Conservation (phyloP, 2,797 vertebrate genomes). For the Phyllotis vaccarum region DNA sequence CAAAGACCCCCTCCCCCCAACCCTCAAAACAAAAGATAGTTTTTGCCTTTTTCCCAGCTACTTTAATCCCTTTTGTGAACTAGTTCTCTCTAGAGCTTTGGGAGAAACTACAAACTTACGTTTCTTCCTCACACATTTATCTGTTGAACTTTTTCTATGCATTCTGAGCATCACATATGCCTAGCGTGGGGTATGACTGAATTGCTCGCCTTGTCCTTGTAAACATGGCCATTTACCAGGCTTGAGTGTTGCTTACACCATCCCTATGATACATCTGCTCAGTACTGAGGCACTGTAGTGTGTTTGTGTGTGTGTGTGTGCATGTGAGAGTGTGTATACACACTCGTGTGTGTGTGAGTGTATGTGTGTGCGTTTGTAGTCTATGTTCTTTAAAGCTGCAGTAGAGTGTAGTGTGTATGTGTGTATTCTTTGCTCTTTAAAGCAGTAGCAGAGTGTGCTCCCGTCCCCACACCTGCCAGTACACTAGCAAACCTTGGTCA, state of each 20-base stretch:
- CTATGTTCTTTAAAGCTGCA: too few species aligned
- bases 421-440: background rate
- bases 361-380: background rate
- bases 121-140: background rate
- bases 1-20: too few species aligned
- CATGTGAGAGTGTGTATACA: background rate
- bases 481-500: background rate
- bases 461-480: background rate
- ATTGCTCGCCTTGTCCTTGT: background rate
- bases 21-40: background rate
- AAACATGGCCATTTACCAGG: background rate
- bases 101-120: background rate
- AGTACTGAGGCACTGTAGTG: background rate
- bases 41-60: background rate
- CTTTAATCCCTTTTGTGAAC: background rate
- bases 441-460: background rate
- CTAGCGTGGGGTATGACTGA: background rate
- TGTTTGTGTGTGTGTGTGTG: background rate
- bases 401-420: too few species aligned
- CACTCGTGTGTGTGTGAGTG: background rate
- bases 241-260: fast-evolving
- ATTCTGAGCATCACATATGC: too few species aligned
- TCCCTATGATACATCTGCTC: background rate
- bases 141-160: background rate
- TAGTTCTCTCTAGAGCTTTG: background rate